Percentiles rank a stretch among this genome's conserved stretches.
Evolutionary conservation across 2,797 vertebrate species (phyloP).

Genomic region (Geotrypetes seraphini): DNA sequence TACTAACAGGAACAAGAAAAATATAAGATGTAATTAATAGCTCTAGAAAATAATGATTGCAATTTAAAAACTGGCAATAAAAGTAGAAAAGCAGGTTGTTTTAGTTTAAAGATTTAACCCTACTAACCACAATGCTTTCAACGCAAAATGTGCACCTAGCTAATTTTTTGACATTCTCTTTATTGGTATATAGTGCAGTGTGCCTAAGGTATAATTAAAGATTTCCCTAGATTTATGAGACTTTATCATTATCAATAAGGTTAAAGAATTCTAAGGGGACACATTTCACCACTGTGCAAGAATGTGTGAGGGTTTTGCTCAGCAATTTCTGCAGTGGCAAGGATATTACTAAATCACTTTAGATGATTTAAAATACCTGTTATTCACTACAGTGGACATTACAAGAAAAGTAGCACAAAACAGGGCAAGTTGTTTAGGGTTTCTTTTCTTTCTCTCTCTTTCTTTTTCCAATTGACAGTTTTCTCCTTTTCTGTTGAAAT

Average conservation of each 20-base stretch:
- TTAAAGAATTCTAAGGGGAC: slow-evolving; percentile 49
- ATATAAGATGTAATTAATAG: too few relatives aligned
- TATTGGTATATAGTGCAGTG: slow-evolving; percentile 40
- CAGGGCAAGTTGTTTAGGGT: too few relatives aligned
- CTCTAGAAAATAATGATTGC: too few relatives aligned
- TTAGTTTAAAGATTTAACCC: slow-evolving; percentile 15
- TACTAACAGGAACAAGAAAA: too few relatives aligned
- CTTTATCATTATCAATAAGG: slow-evolving; percentile 55
- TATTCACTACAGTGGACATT: slow-evolving; percentile 21
- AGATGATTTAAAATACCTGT: too few relatives aligned
- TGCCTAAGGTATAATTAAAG: slow-evolving; percentile 52
- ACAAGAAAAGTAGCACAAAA: slow-evolving; percentile 32
- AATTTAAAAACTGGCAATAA: too few relatives aligned
- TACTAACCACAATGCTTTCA: slow-evolving; percentile 13
- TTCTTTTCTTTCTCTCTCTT: too few relatives aligned
- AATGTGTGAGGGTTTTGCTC: slow-evolving; percentile 40
- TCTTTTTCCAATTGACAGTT: too few relatives aligned
- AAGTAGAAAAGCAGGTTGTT: too few relatives aligned
- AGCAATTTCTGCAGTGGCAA: slow-evolving; percentile 45
- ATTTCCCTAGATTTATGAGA: slow-evolving; percentile 56
- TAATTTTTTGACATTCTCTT: slow-evolving; percentile 49
- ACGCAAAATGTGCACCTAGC: slow-evolving; percentile 30
- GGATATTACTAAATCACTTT: slow-evolving; percentile 41
- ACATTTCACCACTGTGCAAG: slow-evolving; percentile 23
- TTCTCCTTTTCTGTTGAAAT: too few relatives aligned